Evolutionary conservation across 2,113 vertebrate species (phyloP).

Genomic region (Lethenteron camtschaticum): DNA sequence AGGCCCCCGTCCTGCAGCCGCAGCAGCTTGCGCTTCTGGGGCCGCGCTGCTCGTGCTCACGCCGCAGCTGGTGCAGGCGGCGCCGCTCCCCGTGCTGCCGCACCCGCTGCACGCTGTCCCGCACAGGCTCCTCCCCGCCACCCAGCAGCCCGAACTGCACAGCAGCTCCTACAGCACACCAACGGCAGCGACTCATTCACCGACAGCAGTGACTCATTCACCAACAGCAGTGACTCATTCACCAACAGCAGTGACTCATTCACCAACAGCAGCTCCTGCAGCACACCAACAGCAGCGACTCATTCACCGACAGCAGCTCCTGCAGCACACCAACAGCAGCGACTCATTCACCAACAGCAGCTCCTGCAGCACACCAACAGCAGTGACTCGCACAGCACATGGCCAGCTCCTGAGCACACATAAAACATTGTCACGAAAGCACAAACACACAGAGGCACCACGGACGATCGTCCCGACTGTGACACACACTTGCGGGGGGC

Average conservation of each 20-base stretch:
- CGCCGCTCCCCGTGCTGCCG: conserved; percentile 27
- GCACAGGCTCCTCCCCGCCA: neutral
- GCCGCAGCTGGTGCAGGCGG: conserved; percentile 39
- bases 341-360: too few relatives aligned
- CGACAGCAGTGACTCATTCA: too few relatives aligned
- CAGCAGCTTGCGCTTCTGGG: conserved; percentile 36
- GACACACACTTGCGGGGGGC: neutral
- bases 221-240: too few relatives aligned
- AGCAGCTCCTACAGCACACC: conserved; percentile 31
- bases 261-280: too few relatives aligned
- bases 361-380: neutral
- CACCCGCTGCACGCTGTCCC: conserved; percentile 24
- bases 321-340: too few relatives aligned
- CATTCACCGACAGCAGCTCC: too few relatives aligned
- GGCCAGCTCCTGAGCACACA: too few relatives aligned
- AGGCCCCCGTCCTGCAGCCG: conserved; percentile 21
- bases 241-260: too few relatives aligned
- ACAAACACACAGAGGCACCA: neutral
- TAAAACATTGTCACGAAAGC: neutral
- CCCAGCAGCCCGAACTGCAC: conserved; percentile 39
- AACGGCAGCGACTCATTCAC: neutral
- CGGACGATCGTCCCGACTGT: neutral
- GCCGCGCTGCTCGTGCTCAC: conserved; percentile 27
- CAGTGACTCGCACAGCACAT: neutral
- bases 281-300: too few relatives aligned